Evolutionary conservation across 2,797 vertebrate species (phyloP).

Genomic region (Neomorphus geoffroyi): DNA sequence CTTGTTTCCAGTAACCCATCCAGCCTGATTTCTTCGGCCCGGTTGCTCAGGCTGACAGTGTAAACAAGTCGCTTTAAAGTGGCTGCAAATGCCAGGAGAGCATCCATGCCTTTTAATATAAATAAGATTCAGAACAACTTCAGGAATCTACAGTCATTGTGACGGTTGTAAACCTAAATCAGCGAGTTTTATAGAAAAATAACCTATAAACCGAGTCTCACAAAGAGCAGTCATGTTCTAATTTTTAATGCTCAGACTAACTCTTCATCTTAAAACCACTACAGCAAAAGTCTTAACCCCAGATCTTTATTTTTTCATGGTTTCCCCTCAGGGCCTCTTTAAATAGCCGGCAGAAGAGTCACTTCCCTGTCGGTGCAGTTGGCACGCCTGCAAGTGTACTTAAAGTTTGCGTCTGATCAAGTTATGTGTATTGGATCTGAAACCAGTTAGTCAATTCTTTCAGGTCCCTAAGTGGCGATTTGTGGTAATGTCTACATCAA

Average conservation of each 20-base stretch:
- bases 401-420: conserved; percentile 86
- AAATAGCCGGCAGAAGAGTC: conserved; percentile 67
- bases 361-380: conserved; percentile 69
- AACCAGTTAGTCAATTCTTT: conserved; percentile 85
- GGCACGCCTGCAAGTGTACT: conserved; percentile 81
- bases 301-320: conserved; percentile 58
- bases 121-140: not conserved
- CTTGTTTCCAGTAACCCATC: not conserved
- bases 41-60: not conserved
- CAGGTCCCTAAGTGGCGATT: conserved; percentile 86
- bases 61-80: not conserved
- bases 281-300: not conserved
- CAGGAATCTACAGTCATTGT: not conserved
- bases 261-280: conserved; percentile 16
- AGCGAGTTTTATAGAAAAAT: not conserved
- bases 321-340: conserved; percentile 72
- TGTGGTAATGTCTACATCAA: conserved; percentile 87
- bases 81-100: not conserved
- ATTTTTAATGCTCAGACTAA: conserved; percentile 11
- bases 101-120: not conserved
- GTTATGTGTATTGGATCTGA: conserved; percentile 85
- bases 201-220: not conserved
- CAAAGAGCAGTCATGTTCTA: not conserved
- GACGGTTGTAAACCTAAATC: not conserved
- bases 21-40: rapidly evolving